phyloP scores from a whole-genome alignment of 2,797 vertebrate genomes.

The Urocyon cinereoargenteus region DNA sequence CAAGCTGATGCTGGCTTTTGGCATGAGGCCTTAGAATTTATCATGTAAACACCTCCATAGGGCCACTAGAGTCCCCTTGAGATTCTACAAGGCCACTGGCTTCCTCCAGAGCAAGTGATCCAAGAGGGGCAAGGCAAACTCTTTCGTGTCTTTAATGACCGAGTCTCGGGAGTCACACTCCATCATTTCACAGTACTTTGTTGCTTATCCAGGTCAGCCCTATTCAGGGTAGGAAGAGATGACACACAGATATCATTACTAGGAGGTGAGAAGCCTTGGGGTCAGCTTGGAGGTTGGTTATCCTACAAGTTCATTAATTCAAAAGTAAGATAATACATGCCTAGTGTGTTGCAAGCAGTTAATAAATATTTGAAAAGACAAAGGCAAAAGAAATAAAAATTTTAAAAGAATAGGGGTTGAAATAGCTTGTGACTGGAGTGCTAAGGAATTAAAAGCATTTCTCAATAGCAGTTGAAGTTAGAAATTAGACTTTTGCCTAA shows the following conservation, averaged over 20 bases:
- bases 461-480: slow-evolving; percentile 24
- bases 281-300: background rate
- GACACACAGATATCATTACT: background rate
- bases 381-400: background rate
- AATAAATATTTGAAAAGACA: background rate
- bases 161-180: background rate
- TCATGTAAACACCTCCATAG: background rate
- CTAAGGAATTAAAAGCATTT: slow-evolving; percentile 46
- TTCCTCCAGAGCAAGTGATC: background rate
- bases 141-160: background rate
- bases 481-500: background rate
- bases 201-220: background rate
- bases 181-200: background rate
- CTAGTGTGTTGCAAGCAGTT: background rate
- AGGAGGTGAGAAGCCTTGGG: background rate
- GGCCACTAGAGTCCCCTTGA: background rate
- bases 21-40: background rate
- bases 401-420: slow-evolving; percentile 7
- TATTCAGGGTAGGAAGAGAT: background rate
- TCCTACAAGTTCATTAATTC: background rate
- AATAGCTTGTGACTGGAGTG: slow-evolving; percentile 29
- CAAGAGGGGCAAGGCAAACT: background rate
- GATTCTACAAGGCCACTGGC: background rate
- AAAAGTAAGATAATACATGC: background rate
- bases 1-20: background rate